Percentiles rank a stretch among this genome's conserved stretches.
phyloP scores from a whole-genome alignment of 2,113 vertebrate species.

The Potamarius usumacintae region DNA sequence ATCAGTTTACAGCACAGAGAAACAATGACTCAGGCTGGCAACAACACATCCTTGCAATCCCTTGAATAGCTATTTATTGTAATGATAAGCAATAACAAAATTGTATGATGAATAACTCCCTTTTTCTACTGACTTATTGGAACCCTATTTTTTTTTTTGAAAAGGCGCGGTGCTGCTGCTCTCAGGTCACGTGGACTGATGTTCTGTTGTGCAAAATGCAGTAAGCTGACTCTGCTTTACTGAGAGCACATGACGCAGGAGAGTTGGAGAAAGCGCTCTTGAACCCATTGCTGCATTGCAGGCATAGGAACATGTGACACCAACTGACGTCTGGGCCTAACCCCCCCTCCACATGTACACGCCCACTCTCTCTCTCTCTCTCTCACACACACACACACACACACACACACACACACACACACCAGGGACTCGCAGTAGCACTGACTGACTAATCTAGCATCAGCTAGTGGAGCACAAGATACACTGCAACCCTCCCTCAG shows the following conservation, averaged over 20 bases:
- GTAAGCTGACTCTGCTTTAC: slow-evolving; percentile 48
- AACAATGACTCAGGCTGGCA: slow-evolving; percentile 48
- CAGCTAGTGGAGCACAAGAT: slow-evolving; percentile 38
- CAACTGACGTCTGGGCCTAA: slow-evolving; percentile 60
- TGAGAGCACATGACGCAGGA: slow-evolving; percentile 37
- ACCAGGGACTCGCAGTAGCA: slow-evolving; percentile 44
- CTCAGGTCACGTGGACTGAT: slow-evolving; percentile 33
- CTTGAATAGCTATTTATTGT: slow-evolving; percentile 14
- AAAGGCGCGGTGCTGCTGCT: slow-evolving; percentile 23
- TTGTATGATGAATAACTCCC: slow-evolving; percentile 9
- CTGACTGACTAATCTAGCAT: slow-evolving; percentile 24
- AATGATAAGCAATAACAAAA: slow-evolving; percentile 47
- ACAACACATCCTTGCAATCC: slow-evolving; percentile 24
- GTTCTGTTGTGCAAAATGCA: slow-evolving; percentile 57
- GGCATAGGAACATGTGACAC: slow-evolving; percentile 57
- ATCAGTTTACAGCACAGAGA: slow-evolving; percentile 34
- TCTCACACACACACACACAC: slow-evolving; percentile 32
- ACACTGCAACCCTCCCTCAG: slow-evolving; percentile 4
- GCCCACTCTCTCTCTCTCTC: background rate
- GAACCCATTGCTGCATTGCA: slow-evolving; percentile 51
- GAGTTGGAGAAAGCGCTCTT: slow-evolving; percentile 27
- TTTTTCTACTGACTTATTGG: slow-evolving; percentile 39
- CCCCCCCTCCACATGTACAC: slow-evolving; percentile 40
- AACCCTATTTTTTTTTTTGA: slow-evolving; percentile 28
- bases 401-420: slow-evolving; percentile 34